A percentile compares a stretch with the other conserved stretches of the same genome.
These are phyloP conservation scores for Helicoverpa zea DNA, from an alignment of 1,140 invertebrate genomes.

Conservation along the genomic window DNA sequence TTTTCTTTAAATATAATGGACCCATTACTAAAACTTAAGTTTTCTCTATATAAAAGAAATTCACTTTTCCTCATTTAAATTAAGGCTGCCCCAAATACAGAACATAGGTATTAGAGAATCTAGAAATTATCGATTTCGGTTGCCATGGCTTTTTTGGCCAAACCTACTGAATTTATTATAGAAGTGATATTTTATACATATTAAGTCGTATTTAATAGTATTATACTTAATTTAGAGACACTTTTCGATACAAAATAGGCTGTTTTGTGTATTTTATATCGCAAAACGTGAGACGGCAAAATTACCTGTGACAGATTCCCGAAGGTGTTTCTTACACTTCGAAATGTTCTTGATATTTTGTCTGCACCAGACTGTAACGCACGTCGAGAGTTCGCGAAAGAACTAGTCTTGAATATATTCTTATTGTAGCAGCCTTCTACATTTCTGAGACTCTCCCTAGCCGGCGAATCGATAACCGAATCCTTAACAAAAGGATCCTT, in stretches of 20 bases:
- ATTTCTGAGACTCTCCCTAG: slow-evolving; percentile 75
- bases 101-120: not conserved
- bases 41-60: no score
- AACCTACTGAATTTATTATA: not conserved
- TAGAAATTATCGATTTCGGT: slow-evolving; percentile 19
- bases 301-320: slow-evolving; percentile 80
- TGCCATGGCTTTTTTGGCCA: slow-evolving; percentile 14
- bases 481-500: slow-evolving; percentile 81
- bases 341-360: slow-evolving; percentile 80
- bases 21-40: no score
- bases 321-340: slow-evolving; percentile 79
- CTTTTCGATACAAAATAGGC: not conserved
- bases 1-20: no score
- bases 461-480: slow-evolving; percentile 78
- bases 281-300: not conserved
- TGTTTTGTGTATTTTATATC: not conserved
- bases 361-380: slow-evolving; percentile 82
- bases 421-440: slow-evolving; percentile 81
- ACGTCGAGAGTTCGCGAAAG: slow-evolving; percentile 81
- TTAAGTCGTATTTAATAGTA: not conserved
- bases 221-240: not conserved
- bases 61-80: no score
- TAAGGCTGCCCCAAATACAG: no score
- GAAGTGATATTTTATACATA: not conserved
- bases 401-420: slow-evolving; percentile 78